phyloP scores from a whole-genome alignment of 2,888 invertebrate species.

The Eristalis tenax region DNA sequence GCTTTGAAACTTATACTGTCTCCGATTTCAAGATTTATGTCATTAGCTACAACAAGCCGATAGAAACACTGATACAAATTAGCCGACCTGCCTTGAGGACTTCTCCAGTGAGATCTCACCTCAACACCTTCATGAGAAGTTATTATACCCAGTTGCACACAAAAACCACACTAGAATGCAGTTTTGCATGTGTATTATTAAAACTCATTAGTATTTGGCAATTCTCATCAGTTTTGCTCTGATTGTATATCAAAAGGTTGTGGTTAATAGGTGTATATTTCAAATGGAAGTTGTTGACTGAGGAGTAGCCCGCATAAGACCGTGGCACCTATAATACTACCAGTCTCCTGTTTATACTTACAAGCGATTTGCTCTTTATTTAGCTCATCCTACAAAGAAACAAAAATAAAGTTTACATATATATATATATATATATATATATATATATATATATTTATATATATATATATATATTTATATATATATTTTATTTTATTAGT shows the following conservation, averaged over 20 bases:
- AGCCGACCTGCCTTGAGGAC: constrained; percentile 27
- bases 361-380: constrained; percentile 89
- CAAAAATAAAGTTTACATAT: not conserved
- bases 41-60: not conserved
- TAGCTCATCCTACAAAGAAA: constrained; percentile 87
- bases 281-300: constrained; percentile 23
- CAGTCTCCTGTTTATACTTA: constrained; percentile 82
- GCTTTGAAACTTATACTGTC: not conserved
- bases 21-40: not conserved
- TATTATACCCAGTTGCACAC: not conserved
- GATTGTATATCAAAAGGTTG: constrained; percentile 50
- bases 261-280: constrained; percentile 36
- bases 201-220: constrained; percentile 12
- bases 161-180: not conserved
- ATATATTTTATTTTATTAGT: not conserved
- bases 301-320: constrained; percentile 13
- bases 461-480: no score
- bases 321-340: constrained; percentile 9
- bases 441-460: no score
- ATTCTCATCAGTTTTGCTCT: constrained; percentile 5
- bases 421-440: no score
- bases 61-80: constrained; percentile 9
- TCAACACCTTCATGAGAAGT: constrained; percentile 21
- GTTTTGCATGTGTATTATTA: not conserved
- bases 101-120: constrained; percentile 16